Evolutionary conservation across 1,140 invertebrate genomes (phyloP).

Genomic region (Scaptomyza montana): DNA sequence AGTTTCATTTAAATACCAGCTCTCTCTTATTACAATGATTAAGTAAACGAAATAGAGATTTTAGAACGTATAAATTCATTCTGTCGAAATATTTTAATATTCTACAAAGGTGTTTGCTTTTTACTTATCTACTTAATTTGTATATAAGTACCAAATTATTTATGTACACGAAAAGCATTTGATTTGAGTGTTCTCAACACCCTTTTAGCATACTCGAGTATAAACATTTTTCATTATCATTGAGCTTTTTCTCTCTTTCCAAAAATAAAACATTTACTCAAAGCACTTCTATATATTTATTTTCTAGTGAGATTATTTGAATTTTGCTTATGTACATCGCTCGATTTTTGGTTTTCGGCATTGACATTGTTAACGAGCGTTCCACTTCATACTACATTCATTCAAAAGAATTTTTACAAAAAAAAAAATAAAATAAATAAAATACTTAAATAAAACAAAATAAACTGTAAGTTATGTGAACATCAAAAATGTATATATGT

Average conservation of each 20-base stretch:
- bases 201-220: no score
- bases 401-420: neutral
- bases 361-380: constrained; percentile 39
- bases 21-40: no score
- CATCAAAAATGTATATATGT: neutral
- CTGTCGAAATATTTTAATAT: no score
- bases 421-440: no score
- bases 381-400: neutral
- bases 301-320: constrained; percentile 45
- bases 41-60: no score
- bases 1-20: no score
- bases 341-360: constrained; percentile 38
- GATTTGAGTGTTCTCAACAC: no score
- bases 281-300: constrained; percentile 49
- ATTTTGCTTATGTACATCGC: constrained; percentile 61
- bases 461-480: neutral
- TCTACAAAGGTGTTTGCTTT: no score
- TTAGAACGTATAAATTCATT: no score
- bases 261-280: constrained; percentile 77
- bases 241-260: constrained; percentile 68
- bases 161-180: no score
- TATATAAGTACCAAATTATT: no score
- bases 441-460: neutral
- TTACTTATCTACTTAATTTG: no score
- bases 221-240: constrained; percentile 66